A percentile compares a stretch with the other conserved stretches of the same genome.
phyloP scores from a whole-genome alignment of 2,113 vertebrate species.

The Enhydra lutris region DNA sequence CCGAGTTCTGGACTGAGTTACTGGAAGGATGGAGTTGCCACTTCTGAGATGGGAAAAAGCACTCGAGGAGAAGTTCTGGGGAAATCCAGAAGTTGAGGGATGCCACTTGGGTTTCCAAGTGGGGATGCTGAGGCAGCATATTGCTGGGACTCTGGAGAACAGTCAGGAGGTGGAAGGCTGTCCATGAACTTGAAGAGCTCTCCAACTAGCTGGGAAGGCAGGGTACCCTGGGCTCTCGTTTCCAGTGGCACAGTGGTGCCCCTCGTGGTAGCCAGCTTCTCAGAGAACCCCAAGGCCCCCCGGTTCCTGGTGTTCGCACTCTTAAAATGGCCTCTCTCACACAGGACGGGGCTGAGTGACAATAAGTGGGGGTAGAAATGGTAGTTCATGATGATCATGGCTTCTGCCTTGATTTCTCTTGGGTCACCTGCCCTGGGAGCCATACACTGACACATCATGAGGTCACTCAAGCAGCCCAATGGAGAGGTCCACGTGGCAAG shows the following conservation, averaged over 20 bases:
- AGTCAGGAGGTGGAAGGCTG: neutral
- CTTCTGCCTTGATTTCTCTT: neutral
- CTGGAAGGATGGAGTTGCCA: neutral
- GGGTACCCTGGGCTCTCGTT: neutral
- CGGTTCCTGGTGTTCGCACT: neutral
- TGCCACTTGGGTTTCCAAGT: neutral
- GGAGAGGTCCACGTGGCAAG: neutral
- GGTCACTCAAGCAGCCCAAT: neutral
- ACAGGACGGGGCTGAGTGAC: neutral
- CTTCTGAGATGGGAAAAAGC: neutral
- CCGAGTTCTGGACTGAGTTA: neutral
- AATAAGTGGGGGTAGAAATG: neutral
- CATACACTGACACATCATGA: neutral
- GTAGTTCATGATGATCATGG: neutral
- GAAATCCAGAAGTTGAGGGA: neutral
- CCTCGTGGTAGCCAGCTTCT: neutral
- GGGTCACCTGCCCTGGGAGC: neutral
- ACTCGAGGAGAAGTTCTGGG: neutral
- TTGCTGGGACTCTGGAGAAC: neutral
- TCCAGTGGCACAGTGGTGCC: neutral
- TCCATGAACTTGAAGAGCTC: neutral
- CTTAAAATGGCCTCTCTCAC: neutral
- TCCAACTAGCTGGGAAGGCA: neutral
- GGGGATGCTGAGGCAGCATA: neutral
- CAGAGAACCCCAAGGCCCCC: neutral